Conservation (phyloP, 2,113 vertebrate species). For the Semnornis frantzii region DNA sequence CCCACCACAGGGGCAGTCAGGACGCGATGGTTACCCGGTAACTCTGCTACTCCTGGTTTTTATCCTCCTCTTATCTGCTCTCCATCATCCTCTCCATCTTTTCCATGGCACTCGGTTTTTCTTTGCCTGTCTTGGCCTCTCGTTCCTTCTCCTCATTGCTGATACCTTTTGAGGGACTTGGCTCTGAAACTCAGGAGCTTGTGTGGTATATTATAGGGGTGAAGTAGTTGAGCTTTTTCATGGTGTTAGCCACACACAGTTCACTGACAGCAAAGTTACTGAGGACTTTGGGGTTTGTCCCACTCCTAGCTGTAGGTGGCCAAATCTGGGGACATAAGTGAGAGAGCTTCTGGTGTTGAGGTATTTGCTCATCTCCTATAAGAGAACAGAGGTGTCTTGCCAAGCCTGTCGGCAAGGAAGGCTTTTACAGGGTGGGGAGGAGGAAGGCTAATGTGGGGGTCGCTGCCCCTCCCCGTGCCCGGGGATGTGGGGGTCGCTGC, state of each 20-base stretch:
- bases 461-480: background rate
- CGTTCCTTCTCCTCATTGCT: background rate
- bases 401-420: background rate
- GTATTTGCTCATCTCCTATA: background rate
- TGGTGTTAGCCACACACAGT: background rate
- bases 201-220: background rate
- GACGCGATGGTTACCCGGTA: conserved; percentile 99
- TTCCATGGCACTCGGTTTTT: background rate
- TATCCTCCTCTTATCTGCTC: background rate
- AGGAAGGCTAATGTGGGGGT: background rate
- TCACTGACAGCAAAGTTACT: background rate
- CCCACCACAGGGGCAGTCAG: conserved; percentile 92
- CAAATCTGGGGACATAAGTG: background rate
- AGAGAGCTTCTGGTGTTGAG: background rate
- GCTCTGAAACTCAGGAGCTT: background rate
- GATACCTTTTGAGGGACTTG: background rate
- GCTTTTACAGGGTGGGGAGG: background rate
- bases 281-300: background rate
- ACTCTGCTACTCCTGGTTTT: conserved; percentile 75
- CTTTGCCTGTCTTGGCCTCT: background rate
- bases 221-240: background rate
- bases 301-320: background rate
- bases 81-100: conserved; percentile 8
- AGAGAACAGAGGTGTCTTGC: background rate
- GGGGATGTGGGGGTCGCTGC: background rate